phyloP scores from a whole-genome alignment of 2,797 vertebrate genomes.

The Antennarius maculatus region DNA sequence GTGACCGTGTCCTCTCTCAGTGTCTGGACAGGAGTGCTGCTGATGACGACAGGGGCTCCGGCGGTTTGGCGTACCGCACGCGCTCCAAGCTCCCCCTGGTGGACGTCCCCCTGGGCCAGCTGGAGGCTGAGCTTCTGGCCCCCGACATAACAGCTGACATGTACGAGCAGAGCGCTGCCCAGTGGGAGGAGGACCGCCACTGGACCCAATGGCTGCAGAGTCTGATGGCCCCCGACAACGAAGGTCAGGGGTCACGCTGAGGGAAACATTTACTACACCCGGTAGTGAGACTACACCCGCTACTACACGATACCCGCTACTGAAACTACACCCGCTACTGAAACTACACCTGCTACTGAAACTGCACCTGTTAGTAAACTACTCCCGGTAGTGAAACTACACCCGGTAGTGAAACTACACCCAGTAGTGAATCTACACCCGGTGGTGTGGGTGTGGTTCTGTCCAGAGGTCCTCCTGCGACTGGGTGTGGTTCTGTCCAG shows the following conservation, averaged over 20 bases:
- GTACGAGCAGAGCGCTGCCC: conserved; percentile 82
- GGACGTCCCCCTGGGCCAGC: conserved; percentile 87
- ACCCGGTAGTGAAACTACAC: too few relatives aligned
- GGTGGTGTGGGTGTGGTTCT: too few relatives aligned
- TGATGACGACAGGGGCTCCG: not conserved
- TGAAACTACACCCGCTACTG: too few relatives aligned
- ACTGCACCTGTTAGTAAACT: too few relatives aligned
- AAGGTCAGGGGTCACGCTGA: conserved; percentile 76
- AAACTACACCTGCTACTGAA: too few relatives aligned
- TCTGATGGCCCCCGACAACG: conserved; percentile 87
- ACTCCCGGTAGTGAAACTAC: too few relatives aligned
- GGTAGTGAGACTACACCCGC: too few relatives aligned
- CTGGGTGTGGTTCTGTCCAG: too few relatives aligned
- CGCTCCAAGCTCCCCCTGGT: conserved; percentile 91
- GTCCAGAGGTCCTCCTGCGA: too few relatives aligned
- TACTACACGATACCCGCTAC: too few relatives aligned
- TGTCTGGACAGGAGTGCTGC: conserved; percentile 35
- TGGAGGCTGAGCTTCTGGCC: conserved; percentile 91
- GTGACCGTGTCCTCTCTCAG: conserved; percentile 21
- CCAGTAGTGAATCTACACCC: too few relatives aligned
- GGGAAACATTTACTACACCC: too few relatives aligned
- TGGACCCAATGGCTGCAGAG: conserved; percentile 93
- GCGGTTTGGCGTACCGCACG: conserved; percentile 87
- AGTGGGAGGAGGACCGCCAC: conserved; percentile 86
- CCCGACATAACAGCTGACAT: conserved; percentile 95